Percentiles rank a stretch among this genome's conserved stretches.
These are phyloP conservation scores for Sogatella furcifera DNA, from an alignment of 1,140 invertebrate species.

Conservation along the genomic window DNA sequence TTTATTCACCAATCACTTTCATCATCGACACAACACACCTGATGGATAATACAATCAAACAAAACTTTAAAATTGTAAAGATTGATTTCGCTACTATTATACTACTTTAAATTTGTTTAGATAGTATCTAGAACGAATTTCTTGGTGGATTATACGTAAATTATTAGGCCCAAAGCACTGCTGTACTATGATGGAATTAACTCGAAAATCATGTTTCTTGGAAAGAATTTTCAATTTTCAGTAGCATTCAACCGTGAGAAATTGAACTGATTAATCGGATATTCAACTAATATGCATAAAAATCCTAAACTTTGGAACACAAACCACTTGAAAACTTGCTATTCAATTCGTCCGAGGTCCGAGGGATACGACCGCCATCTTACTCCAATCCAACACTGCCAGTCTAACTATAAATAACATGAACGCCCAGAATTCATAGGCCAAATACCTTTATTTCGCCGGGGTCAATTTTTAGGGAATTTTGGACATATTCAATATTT, in stretches of 20 bases:
- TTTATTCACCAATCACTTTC: no score
- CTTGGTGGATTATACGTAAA: no score
- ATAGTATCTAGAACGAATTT: no score
- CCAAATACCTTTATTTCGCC: background rate
- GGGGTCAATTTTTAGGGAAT: background rate
- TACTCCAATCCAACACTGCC: background rate
- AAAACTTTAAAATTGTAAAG: no score
- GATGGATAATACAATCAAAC: no score
- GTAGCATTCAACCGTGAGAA: no score
- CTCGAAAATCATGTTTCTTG: background rate
- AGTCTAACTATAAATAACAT: constrained; percentile 1
- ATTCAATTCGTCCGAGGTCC: background rate
- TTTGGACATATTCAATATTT: no score
- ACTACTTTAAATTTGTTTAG: no score
- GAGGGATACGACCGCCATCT: background rate
- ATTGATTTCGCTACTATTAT: no score
- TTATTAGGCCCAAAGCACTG: background rate
- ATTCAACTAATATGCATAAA: background rate
- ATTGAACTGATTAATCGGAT: no score
- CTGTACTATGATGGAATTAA: background rate
- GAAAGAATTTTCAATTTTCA: background rate
- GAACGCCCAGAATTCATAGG: constrained; percentile 2
- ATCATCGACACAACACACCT: no score
- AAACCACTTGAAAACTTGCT: background rate
- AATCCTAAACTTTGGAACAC: background rate